Evolutionary conservation across 2,888 invertebrate species (phyloP).

Genomic region (Saturnia pavonia): DNA sequence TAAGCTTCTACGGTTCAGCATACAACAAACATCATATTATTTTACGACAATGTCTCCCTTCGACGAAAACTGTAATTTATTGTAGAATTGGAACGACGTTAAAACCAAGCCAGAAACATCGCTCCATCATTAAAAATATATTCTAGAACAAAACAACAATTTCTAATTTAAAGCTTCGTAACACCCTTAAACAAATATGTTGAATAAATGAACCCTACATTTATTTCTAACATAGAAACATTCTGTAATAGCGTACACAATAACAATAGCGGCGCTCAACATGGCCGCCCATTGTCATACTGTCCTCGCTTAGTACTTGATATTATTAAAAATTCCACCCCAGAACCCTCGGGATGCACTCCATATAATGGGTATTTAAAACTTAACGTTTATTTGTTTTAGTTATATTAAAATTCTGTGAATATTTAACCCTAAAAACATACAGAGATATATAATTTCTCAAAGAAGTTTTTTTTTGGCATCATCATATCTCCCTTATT

Average conservation of each 20-base stretch:
- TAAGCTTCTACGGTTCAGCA: too few relatives aligned
- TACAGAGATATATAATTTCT: too few relatives aligned
- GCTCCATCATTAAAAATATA: not conserved
- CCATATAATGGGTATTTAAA: conserved; percentile 39
- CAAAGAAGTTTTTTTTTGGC: too few relatives aligned
- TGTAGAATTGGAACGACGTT: too few relatives aligned
- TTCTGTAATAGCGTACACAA: conserved; percentile 35
- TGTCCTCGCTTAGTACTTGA: conserved; percentile 45
- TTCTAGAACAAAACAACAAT: not conserved
- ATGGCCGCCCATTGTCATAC: conserved; percentile 57
- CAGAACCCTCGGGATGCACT: conserved; percentile 36
- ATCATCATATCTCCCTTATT: too few relatives aligned
- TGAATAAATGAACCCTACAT: not conserved
- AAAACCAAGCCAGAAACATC: too few relatives aligned
- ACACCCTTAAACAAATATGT: not conserved
- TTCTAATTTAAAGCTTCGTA: not conserved
- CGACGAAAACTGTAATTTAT: too few relatives aligned
- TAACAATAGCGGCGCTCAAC: conserved; percentile 60
- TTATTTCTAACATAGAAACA: conserved; percentile 9
- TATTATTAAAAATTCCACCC: conserved; percentile 65
- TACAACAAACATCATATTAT: too few relatives aligned
- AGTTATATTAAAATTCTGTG: conserved; percentile 18
- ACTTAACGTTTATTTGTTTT: conserved; percentile 16
- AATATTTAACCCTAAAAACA: not conserved
- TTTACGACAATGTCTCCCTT: too few relatives aligned